Base-by-base conservation (phyloP, 2,888 invertebrate genomes). In the Drosophila rubida region DNA sequence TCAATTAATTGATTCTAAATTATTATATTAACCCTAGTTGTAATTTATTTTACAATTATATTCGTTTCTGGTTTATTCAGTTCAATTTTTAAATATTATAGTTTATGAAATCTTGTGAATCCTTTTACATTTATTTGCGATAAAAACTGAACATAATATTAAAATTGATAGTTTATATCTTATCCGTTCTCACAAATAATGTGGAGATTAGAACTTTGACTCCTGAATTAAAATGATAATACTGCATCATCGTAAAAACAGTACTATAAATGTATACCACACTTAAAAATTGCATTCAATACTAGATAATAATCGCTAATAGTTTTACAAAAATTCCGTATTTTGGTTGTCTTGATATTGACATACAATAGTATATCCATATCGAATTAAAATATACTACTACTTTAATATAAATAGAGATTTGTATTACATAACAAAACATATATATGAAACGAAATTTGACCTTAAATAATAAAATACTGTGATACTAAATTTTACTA, bases 401-500 rank as follows among this genome's bases (percentile, higher is more conserved):
- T 42, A 44, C 25, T 61, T 30, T 53, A 58, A 42, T 42, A 54
- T 42, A 45, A 19, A 50, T 30, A 53, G 41, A 13, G 9, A 67
- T 58, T 49, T 51, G 58, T 49, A 51, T 51, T 58, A 41, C 61
- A 59, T 53, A 76, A 57, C 49, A 58, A 76, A 51, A 60, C 44
- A 72, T 45, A 78, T 67, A 79, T 70, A 75, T 57, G 77, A 73
- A 64, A 70, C 75, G 72, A 89, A 86, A 90, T 90, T 91, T 90
- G 88, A 91, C 90, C 91, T 91, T 91, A 90, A 88, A 86, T 82
- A 91, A 91, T 82, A 91, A 91, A 91, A 91, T 91, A 91, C 91
- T 91, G 91, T 91, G 91, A 91, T 91, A 91, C 91, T 91, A 91
- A 90, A 91, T 91, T 91, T 91, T 91, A 91, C 91, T 91, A 91